Percentiles rank a stretch among this genome's conserved stretches.
These are phyloP conservation scores for Drosophila ezoana DNA, from an alignment of 2,888 invertebrate genomes.

Conservation along the genomic window DNA sequence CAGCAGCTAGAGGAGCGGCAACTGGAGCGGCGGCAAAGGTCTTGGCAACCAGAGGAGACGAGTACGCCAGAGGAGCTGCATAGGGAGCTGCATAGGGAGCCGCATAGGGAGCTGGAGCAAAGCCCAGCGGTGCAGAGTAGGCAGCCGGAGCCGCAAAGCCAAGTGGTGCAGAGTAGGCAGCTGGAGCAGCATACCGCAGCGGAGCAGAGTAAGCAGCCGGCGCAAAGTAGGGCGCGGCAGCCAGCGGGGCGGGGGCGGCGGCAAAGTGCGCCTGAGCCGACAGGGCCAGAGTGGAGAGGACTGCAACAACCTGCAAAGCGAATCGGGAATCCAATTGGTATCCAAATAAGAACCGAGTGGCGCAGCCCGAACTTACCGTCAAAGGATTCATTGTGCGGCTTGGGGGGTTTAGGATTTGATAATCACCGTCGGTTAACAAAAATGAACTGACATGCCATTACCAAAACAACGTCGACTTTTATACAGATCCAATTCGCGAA, in stretches of 20 bases:
- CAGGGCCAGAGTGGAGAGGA: constrained; percentile 83
- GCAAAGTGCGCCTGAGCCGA: constrained; percentile 82
- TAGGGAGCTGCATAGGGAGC: constrained; percentile 10
- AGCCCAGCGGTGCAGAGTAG: constrained; percentile 48
- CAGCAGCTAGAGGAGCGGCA: constrained; percentile 46
- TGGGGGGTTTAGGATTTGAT: constrained; percentile 73
- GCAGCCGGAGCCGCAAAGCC: constrained; percentile 44
- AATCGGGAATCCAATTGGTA: background rate
- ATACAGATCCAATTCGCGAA: constrained; percentile 75
- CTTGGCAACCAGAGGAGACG: constrained; percentile 24
- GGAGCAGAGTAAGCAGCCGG: constrained; percentile 46
- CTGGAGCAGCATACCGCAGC: constrained; percentile 16
- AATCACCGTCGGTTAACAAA: constrained; percentile 85
- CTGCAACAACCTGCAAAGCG: constrained; percentile 81
- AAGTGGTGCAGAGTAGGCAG: constrained; percentile 46
- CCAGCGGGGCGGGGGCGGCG: constrained; percentile 61
- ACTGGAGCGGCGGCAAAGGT: constrained; percentile 46
- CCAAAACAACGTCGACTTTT: constrained; percentile 81
- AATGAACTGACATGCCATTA: constrained; percentile 84
- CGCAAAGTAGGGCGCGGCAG: constrained; percentile 25
- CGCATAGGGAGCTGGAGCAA: constrained; percentile 41
- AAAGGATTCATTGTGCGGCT: constrained; percentile 85
- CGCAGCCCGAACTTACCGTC: constrained; percentile 81
- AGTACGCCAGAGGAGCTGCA: too few relatives aligned
- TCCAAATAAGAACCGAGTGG: background rate